Evolutionary conservation across 2,797 vertebrate species (phyloP).

Genomic region (Artibeus jamaicensis): DNA sequence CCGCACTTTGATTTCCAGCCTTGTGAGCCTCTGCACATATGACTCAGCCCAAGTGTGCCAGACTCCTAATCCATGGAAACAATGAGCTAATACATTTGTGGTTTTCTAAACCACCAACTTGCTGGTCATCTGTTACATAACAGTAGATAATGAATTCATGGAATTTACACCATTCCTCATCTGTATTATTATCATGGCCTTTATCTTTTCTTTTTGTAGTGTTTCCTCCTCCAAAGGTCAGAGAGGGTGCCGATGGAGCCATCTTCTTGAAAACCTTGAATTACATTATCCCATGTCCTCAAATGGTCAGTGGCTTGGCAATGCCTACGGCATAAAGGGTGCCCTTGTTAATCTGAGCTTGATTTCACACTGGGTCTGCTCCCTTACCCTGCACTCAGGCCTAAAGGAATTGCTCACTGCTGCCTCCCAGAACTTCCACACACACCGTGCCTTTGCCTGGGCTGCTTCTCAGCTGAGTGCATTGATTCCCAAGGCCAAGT

Average conservation of each 20-base stretch:
- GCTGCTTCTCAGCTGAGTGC: background rate
- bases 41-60: background rate
- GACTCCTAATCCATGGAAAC: background rate
- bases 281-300: background rate
- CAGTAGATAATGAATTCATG: background rate
- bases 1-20: background rate
- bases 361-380: background rate
- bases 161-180: background rate
- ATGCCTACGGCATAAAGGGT: background rate
- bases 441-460: background rate
- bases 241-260: background rate
- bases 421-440: background rate
- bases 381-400: background rate
- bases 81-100: background rate
- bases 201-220: background rate
- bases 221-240: background rate
- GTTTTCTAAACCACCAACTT: background rate
- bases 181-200: background rate
- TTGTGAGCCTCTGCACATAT: background rate
- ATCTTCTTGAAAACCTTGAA: background rate
- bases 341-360: background rate
- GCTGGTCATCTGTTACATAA: background rate
- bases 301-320: background rate
- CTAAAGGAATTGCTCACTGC: background rate
- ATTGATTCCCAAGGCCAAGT: background rate